Evolutionary conservation across 2,113 vertebrate species (phyloP).

Genomic region (Marmota flaviventris): DNA sequence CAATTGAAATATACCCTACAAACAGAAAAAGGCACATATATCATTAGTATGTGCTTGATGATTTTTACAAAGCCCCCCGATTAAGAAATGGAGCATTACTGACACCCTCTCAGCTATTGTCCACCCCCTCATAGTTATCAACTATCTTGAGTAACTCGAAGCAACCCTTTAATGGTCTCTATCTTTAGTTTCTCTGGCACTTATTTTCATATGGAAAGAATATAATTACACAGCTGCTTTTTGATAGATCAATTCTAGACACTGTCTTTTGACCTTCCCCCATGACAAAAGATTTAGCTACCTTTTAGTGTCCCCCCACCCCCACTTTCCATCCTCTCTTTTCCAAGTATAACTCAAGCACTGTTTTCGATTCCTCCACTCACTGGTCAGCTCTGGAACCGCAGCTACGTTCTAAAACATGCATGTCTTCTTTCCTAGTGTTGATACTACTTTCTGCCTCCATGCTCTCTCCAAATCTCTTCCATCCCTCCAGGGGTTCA

Average conservation of each 20-base stretch:
- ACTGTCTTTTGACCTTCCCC: not conserved
- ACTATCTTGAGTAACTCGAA: not conserved
- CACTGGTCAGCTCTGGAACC: not conserved
- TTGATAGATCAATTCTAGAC: not conserved
- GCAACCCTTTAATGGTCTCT: not conserved
- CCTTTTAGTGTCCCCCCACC: fast-evolving
- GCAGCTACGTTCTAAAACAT: not conserved
- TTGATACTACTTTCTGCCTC: not conserved
- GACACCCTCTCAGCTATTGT: not conserved
- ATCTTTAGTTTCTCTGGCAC: not conserved
- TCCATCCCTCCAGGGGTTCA: too few species aligned
- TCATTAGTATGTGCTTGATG: not conserved
- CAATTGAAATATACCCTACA: not conserved
- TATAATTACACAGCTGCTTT: not conserved
- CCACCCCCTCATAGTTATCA: not conserved
- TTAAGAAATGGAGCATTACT: not conserved
- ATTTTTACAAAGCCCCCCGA: not conserved
- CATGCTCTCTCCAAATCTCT: not conserved
- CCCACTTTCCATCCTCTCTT: not conserved
- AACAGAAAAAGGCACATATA: not conserved
- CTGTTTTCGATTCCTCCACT: not conserved
- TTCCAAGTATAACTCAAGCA: not conserved
- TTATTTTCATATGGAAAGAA: not conserved
- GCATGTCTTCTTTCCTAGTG: not conserved
- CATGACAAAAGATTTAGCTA: not conserved